Base-by-base conservation (phyloP, 2,113 vertebrate species). In the Scolopax mira region DNA sequence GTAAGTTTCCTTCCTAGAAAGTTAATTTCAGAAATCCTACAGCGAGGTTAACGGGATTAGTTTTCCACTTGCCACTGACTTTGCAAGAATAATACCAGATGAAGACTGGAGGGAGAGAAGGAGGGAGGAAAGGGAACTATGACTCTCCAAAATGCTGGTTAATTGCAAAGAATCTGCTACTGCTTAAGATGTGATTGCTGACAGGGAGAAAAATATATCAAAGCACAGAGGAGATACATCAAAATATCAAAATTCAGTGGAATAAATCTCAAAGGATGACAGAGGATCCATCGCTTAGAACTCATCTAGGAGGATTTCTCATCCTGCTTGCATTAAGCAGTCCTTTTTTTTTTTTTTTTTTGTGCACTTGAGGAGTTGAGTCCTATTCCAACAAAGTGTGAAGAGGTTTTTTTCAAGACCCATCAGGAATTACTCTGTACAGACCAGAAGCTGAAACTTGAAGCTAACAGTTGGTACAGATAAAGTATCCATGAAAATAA, bases 131-230 rank as follows among this genome's bases (percentile, higher is more conserved):
- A 84, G 92, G 93, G 69, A 96, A 94, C 54, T 79, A 89, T 84
- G 55, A 85, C 78, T 95, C 79, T 93, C 97, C 71, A 93, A 96
- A 97, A 96, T 92, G 70, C 85, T 73, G 74, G 79, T 96, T 97
- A 97, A 95, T 95, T 97, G 91, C 93, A 71, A 91, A 89, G 67
- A 85, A 91, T 93, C 70, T 89, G 69, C 84, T 83, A n/a, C 73
- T 57, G 89, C 94, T 96, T 96, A 92, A 91, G 92, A 93, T 83
- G 84, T 75, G 90, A 83, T 93, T 91, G 90, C 82, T 97, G 96
- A 97, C 92, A 94, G 87, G 55, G 80, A 97, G 90, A 90, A 90
- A 83, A 96, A 88, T 85, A 62, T 89, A 96, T 92, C 94, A 97
- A 96, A 96, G 91, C 49, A 28, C 49, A 81, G 85, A 96, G 49